Evolutionary conservation across 2,888 invertebrate species (phyloP), one percentile per base, ranked within the genome.

Genomic region (Calliphora vomitoria): DNA sequence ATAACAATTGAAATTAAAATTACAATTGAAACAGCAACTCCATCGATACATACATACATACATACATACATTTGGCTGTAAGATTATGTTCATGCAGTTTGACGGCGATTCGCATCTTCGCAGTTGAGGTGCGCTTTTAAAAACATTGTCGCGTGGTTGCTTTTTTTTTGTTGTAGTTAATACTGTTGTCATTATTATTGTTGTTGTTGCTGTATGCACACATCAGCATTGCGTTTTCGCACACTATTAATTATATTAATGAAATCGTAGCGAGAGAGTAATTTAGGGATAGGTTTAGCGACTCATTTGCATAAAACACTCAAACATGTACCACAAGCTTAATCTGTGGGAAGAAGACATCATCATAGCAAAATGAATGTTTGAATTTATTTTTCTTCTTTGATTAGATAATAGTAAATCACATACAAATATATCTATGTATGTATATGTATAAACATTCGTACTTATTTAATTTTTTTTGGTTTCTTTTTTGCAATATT

Each of bases 201-300:
- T 20, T 41, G 66, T 18, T 82, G 44, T 66, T 64, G 20, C 75
- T 82, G 68, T 81, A 74, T 85, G 85, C 66, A 75, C 41, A 41
- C 41, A 64, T 75, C 68, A 82, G 41, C 64, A 86, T 88, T 89
- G 89, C 88, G 87, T 89, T 87, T 87, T 86, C 86, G 82, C 87
- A 89, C 87, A 89, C 87, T 85, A 87, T 89, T 89, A 87, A 89
- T 89, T 88, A 88, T 88, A 75, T 84, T 80, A 87, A 87, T 87
- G 82, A 88, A 89, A 88, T 85, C 85, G 55, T 78, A 83, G 74
- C 81, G 71, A 74, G 66, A 81, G 81, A 79, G 85, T 82, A 79
- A 87, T 85, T 87, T 88, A 82, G 88, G 88, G 88, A 87, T 88
- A 78, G 88, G 88, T 87, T 85, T 44, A 79, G 79, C 82, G 64